Percentiles rank a stretch among this genome's conserved stretches.
These are phyloP conservation scores for Halotydeus destructor DNA, from an alignment of 1,140 invertebrate genomes.

Conservation along the genomic window DNA sequence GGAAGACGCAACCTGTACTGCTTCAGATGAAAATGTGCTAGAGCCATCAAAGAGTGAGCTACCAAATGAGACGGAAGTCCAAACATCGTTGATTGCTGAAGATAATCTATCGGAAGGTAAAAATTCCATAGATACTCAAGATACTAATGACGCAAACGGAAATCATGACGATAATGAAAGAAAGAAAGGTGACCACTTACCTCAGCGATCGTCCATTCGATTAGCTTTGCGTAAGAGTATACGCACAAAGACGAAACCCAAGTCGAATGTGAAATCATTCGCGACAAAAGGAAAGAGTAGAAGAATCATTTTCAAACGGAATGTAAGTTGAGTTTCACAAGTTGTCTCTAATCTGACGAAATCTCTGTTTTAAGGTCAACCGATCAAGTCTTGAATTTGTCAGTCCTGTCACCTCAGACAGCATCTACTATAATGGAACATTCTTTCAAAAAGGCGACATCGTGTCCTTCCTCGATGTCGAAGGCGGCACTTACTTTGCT, in stretches of 20 bases:
- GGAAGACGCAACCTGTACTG: too few relatives aligned
- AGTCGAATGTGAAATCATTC: slow-evolving; percentile 29
- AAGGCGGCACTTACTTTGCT: slow-evolving; percentile 60
- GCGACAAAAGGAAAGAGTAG: slow-evolving; percentile 46
- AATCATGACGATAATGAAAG: slow-evolving; percentile 23
- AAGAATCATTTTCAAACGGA: slow-evolving; percentile 54
- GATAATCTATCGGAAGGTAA: slow-evolving; percentile 9
- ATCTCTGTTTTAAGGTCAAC: slow-evolving; percentile 31
- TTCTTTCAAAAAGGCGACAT: slow-evolving; percentile 79
- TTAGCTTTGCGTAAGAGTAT: slow-evolving; percentile 23
- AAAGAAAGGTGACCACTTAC: slow-evolving; percentile 19
- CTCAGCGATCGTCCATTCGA: too few relatives aligned
- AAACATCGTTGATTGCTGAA: too few relatives aligned
- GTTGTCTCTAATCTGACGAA: background rate
- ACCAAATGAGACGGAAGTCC: too few relatives aligned
- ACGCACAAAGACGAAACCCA: slow-evolving; percentile 29
- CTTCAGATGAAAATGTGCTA: too few relatives aligned
- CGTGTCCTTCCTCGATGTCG: slow-evolving; percentile 55
- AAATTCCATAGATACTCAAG: slow-evolving; percentile 1
- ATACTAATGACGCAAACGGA: slow-evolving; percentile 19
- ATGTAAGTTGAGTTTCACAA: slow-evolving; percentile 24
- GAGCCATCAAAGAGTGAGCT: too few relatives aligned
- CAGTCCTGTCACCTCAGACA: slow-evolving; percentile 53
- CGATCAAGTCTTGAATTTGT: slow-evolving; percentile 57
- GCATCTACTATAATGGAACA: slow-evolving; percentile 57